Evolutionary conservation across 2,797 vertebrate species (phyloP).

Genomic region (Anguilla pacifica): DNA sequence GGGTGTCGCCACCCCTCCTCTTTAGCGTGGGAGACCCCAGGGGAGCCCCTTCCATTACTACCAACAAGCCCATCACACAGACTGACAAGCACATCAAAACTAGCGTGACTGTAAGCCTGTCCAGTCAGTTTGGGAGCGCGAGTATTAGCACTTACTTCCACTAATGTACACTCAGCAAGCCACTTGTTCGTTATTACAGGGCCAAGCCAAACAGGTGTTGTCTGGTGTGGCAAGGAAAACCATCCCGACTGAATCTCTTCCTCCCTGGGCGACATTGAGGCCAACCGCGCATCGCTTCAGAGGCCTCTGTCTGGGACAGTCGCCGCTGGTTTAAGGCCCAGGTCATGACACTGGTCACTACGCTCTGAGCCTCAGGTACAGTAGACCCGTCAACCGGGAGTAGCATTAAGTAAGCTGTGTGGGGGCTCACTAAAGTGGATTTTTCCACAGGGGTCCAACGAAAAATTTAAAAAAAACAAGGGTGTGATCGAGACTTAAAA

Average conservation of each 20-base stretch:
- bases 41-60: conserved; percentile 46
- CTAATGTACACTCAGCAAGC: too few relatives aligned
- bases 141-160: neutral
- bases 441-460: neutral
- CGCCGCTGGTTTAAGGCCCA: neutral
- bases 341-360: neutral
- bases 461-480: neutral
- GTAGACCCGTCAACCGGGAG: neutral
- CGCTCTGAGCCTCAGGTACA: neutral
- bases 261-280: neutral
- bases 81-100: neutral
- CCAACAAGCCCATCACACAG: neutral
- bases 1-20: conserved; percentile 40
- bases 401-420: neutral
- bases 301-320: neutral
- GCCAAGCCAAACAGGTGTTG: too few relatives aligned
- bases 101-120: neutral
- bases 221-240: too few relatives aligned
- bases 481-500: conserved; percentile 16
- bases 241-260: neutral
- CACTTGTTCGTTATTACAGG: too few relatives aligned
- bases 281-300: neutral
- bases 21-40: conserved; percentile 16
- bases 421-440: neutral
- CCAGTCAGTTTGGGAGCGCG: neutral